Evolutionary conservation across 2,888 invertebrate genomes (phyloP), one percentile per base, ranked within the genome.

Genomic region (Scaptomyza caliginosa): DNA sequence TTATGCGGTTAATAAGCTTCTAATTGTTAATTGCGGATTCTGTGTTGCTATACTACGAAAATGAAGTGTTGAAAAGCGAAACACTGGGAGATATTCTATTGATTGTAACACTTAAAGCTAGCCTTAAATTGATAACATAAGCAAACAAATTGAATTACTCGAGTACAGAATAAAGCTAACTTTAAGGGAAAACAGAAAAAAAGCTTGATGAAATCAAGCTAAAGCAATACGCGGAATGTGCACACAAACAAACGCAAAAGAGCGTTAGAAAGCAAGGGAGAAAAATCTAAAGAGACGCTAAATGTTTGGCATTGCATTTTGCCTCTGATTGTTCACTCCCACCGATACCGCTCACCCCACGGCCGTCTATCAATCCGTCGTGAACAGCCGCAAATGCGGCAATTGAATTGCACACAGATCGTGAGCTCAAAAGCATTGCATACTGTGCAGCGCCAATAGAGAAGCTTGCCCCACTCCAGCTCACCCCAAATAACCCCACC

Each of bases 341-440:
- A 3, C 28, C 2, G 11, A 2, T 3, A 26, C 1, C n/a, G n/a
- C n/a, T n/a, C n/a, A 8, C 10, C 0, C 26, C 8, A 5, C 28
- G 7, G 24, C 7, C 8, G 17, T n/a, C 45, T 7, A 4, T 4
- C 19, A 6, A 7, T 1, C 26, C 10, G 4, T 1, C 28, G 3
- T 8, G 24, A 43, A 49, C 36, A 28, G 42, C 74, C 81, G 34
- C 76, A 78, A 81, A 71, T 78, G 65, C 73, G 62, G 67, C 83
- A 79, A 85, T 85, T 81, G 78, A 74, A 78, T 80, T 80, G 77
- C 58, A 67, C 56, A 70, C 56, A 70, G 70, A 84, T 77, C 76
- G 70, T 63, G 45, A 66, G 58, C 68, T 59, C 74, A 67, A 81
- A 84, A 76, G 80, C 80, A 80, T 81, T 60, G 82, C 81, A 77